These are phyloP conservation scores for Agelastica alni DNA, from an alignment of 2,888 invertebrate species.

Conservation along the genomic window DNA sequence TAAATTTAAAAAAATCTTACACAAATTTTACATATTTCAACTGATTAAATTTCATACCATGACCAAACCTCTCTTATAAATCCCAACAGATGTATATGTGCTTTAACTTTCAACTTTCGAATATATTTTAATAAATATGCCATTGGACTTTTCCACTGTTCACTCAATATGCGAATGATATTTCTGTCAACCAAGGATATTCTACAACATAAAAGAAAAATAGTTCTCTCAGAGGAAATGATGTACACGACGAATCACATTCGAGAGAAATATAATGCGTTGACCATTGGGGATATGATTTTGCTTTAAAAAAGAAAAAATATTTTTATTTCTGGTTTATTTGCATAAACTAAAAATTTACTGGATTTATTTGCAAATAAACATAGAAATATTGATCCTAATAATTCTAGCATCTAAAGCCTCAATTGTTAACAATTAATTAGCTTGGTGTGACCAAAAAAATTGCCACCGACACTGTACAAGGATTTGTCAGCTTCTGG, in stretches of 20 bases:
- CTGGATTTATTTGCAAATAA: too few species aligned
- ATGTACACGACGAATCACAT: slow-evolving; percentile 28
- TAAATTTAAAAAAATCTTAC: too few species aligned
- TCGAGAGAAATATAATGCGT: slow-evolving; percentile 37
- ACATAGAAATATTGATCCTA: too few species aligned
- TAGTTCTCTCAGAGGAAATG: slow-evolving; percentile 14
- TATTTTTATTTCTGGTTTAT: too few species aligned
- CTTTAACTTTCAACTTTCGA: slow-evolving; percentile 6
- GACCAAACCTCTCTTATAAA: slow-evolving; percentile 13
- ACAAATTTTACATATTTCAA: slow-evolving; percentile 11
- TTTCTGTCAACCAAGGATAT: slow-evolving; percentile 7
- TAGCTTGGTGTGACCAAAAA: too few species aligned
- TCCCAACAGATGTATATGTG: slow-evolving; percentile 2
- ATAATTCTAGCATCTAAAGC: too few species aligned
- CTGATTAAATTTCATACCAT: slow-evolving; percentile 8
- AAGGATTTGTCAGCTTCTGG: too few species aligned
- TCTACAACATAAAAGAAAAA: slow-evolving; percentile 22
- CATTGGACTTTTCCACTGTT: slow-evolving; percentile 11
- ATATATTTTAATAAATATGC: slow-evolving; percentile 21
- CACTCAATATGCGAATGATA: slow-evolving; percentile 17
- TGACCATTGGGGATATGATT: slow-evolving; percentile 32
- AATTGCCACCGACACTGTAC: too few species aligned
- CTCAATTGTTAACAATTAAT: too few species aligned
- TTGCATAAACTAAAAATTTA: too few species aligned
- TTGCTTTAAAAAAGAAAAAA: too few species aligned